phyloP scores from a whole-genome alignment of 2,888 invertebrate genomes.

The Hemithea aestivaria region DNA sequence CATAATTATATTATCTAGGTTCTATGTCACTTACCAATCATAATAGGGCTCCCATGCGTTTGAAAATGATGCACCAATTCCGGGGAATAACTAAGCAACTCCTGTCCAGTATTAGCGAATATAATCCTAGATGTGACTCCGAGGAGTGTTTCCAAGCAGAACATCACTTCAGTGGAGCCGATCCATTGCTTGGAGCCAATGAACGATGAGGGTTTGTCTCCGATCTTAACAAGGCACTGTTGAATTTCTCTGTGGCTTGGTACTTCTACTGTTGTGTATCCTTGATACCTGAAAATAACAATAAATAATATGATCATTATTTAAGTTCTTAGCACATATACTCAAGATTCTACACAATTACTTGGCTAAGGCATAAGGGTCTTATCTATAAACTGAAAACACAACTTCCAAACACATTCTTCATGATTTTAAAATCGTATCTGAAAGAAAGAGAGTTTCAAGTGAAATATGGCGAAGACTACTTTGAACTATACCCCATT shows the following conservation, averaged over 20 bases:
- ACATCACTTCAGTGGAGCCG: constrained; percentile 98
- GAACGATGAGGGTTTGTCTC: constrained; percentile 93
- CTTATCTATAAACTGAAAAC: too few species aligned
- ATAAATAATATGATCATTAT: not conserved
- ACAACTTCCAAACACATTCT: too few species aligned
- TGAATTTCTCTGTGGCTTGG: constrained; percentile 94
- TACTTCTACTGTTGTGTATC: constrained; percentile 86
- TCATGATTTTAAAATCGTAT: too few species aligned
- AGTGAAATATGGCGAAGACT: too few species aligned
- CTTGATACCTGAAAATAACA: constrained; percentile 81
- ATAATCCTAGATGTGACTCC: constrained; percentile 89
- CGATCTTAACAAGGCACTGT: constrained; percentile 94
- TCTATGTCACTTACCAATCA: constrained; percentile 88
- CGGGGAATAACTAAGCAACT: constrained; percentile 87
- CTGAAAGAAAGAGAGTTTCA: too few species aligned
- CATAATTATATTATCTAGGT: too few species aligned
- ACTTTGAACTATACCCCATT: too few species aligned
- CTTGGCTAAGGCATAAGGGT: too few species aligned
- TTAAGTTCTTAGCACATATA: too few species aligned
- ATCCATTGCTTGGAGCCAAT: constrained; percentile 97
- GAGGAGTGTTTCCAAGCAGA: constrained; percentile 90
- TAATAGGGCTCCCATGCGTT: constrained; percentile 95
- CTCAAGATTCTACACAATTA: too few species aligned
- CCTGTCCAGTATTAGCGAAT: constrained; percentile 90
- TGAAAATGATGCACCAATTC: constrained; percentile 95